Evolutionary conservation across 53 echinoderm and acorn worm species (phyloP).

Genomic region (Henricia sp.): DNA sequence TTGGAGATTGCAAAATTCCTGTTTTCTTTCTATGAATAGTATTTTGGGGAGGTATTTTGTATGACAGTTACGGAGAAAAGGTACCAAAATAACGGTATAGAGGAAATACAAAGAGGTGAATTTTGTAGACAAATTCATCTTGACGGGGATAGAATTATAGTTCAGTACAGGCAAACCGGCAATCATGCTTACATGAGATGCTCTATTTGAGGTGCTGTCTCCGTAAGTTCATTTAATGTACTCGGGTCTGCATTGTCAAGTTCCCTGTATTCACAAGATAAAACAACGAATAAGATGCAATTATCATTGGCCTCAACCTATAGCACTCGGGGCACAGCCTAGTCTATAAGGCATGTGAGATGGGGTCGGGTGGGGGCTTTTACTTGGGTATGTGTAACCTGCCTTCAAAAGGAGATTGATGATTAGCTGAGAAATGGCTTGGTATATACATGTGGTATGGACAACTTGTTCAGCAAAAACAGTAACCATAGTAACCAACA

Average conservation of each 20-base stretch:
- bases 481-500: too few relatives aligned
- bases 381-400: too few relatives aligned
- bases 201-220: slow-evolving; percentile 16
- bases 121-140: not conserved
- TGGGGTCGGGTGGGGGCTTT: too few relatives aligned
- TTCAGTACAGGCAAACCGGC: too few relatives aligned
- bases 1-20: not conserved
- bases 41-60: not conserved
- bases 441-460: too few relatives aligned
- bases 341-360: not conserved
- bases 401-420: too few relatives aligned
- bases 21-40: not conserved
- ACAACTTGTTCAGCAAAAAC: too few relatives aligned
- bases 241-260: not conserved
- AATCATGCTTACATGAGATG: slow-evolving; percentile 66
- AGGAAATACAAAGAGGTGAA: not conserved
- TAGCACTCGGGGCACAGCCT: not conserved
- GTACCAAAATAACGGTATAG: not conserved
- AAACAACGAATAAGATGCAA: not conserved
- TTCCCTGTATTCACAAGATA: slow-evolving; percentile 19
- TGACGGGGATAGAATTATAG: not conserved
- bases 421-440: too few relatives aligned
- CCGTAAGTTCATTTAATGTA: not conserved
- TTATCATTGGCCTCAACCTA: not conserved
- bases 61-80: not conserved